Evolutionary conservation across 2,113 vertebrate genomes (phyloP).

Genomic region (Prolemur simus): DNA sequence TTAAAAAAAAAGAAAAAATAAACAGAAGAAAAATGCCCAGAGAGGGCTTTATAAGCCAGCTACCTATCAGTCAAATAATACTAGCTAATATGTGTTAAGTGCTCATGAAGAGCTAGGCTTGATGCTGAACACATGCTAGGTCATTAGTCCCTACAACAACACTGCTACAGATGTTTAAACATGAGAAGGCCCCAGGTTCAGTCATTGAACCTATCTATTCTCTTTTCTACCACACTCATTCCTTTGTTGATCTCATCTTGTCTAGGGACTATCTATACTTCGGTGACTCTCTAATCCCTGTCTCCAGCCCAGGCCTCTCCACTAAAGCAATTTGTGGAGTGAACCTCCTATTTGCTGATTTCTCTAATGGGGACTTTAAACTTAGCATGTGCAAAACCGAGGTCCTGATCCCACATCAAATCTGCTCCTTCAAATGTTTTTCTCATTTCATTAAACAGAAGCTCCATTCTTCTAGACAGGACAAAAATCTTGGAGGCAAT

Average conservation of each 20-base stretch:
- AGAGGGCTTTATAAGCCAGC: background rate
- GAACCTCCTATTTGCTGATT: background rate
- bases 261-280: background rate
- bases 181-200: background rate
- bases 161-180: background rate
- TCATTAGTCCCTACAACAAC: no score
- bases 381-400: background rate
- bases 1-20: no score
- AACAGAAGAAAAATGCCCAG: background rate
- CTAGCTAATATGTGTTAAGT: background rate
- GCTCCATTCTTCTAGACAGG: background rate
- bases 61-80: background rate
- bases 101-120: background rate
- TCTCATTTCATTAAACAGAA: background rate
- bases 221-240: background rate
- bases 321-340: background rate
- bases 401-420: background rate
- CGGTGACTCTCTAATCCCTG: background rate
- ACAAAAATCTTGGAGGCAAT: background rate
- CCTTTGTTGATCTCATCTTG: background rate
- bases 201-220: background rate
- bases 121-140: background rate
- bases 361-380: background rate
- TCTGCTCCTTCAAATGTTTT: background rate
- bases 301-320: background rate